Base-by-base conservation (phyloP, 2,888 invertebrate genomes). In the Drosophila prolongata region DNA sequence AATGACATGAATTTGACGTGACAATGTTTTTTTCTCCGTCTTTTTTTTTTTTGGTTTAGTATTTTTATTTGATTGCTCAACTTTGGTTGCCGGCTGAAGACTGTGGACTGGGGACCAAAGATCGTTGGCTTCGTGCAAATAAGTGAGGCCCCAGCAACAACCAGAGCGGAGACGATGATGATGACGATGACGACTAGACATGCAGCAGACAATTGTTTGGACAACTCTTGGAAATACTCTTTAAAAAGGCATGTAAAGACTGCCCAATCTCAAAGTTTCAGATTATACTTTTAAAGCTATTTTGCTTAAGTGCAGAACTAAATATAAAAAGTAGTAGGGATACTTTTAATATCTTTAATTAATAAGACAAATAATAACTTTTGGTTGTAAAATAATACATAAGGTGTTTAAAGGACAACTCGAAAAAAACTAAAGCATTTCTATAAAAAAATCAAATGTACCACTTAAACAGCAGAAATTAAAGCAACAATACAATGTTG, bases 1-100 rank as follows among this genome's bases (percentile, higher is more conserved):
- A 86, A 86, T 86, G 84, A 84, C 87, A 88, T 84, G 89, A 79
- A 83, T 84, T 86, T 89, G 89, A 88, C 89, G 87, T 89, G 87
- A 88, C 87, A 89, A 87, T 87, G 84, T 88, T 88, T 89, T 66
- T 71, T 49, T 66, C 68, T 44, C 46, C 46, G n/a, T 42, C 42
- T 13, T 19, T 27, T 49, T 27, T 49, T 54, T 64, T 65, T 70
- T 62, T 40, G 43, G 54, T 42, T 67, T 66, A 60, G 49, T 71
- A 62, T 77, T 83, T 82, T 74, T 75, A 80, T 84, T 81, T 79
- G 87, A 85, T 83, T 83, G 82, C 84, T 87, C 82, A 87, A 87
- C 87, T 75, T 76, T 77, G 59, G 57, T 54, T 43, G 71, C 46
- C 52, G 68, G 64, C 59, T 11, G 24, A 8, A 35, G 40, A 47